Conservation (phyloP, 1,140 invertebrate genomes). For the Zaprionus nigranus region DNA sequence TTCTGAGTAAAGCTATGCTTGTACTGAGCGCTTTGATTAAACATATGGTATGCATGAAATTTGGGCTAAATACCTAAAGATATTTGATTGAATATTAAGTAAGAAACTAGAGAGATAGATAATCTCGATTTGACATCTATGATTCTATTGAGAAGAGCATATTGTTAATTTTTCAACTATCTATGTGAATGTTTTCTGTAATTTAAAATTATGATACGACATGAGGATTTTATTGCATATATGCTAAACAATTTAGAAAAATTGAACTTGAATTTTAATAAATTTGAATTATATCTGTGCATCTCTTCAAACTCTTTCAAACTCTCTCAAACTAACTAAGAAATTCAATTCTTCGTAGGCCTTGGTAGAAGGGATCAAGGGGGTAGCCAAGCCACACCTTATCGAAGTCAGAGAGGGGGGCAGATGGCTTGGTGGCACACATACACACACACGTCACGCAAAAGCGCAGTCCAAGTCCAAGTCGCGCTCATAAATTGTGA, state of each 20-base stretch:
- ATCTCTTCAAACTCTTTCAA: too few relatives aligned
- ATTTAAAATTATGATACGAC: too few relatives aligned
- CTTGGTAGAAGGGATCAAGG: background rate
- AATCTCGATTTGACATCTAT: too few relatives aligned
- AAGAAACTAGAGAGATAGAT: background rate
- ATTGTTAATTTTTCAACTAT: too few relatives aligned
- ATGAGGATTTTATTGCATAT: background rate
- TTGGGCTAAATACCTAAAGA: background rate
- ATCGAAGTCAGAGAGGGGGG: background rate
- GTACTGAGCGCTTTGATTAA: background rate
- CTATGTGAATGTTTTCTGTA: too few relatives aligned
- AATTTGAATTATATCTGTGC: background rate
- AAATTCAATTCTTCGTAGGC: background rate
- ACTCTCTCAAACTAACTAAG: too few relatives aligned
- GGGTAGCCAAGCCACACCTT: slow-evolving; percentile 5
- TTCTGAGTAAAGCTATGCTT: background rate
- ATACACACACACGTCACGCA: slow-evolving; percentile 6
- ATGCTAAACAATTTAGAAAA: background rate
- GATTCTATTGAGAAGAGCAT: too few relatives aligned
- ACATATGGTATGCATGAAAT: background rate
- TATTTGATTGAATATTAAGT: background rate
- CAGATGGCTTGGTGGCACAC: background rate
- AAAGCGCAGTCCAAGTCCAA: slow-evolving; percentile 46
- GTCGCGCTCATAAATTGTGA: slow-evolving; percentile 66
- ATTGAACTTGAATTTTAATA: background rate